Evolutionary conservation across 2,113 vertebrate species (phyloP).

Genomic region (Cricetomys ansorgei): DNA sequence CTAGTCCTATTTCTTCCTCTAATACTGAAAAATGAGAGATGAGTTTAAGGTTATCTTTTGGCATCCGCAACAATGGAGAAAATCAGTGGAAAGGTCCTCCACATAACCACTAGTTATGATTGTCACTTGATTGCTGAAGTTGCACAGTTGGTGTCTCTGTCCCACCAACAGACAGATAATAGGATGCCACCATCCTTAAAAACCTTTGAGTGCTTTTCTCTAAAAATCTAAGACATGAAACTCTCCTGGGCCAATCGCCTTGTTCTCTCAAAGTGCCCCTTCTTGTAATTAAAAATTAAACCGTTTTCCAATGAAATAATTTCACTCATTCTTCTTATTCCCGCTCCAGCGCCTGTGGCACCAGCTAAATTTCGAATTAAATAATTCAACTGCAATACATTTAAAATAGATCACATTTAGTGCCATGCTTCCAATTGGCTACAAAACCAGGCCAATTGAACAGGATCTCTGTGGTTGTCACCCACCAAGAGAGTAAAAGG

Average conservation of each 20-base stretch:
- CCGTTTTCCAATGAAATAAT: conserved; percentile 80
- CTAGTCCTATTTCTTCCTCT: not conserved
- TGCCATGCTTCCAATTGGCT: conserved; percentile 69
- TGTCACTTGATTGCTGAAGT: not conserved
- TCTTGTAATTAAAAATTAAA: conserved; percentile 83
- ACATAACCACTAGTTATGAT: not conserved
- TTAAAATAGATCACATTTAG: conserved; percentile 79
- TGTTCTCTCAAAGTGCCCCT: conserved; percentile 67
- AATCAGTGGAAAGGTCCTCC: not conserved
- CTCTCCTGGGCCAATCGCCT: conserved; percentile 58
- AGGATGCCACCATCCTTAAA: conserved; percentile 50
- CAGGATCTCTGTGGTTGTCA: conserved; percentile 36
- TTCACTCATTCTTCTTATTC: conserved; percentile 79
- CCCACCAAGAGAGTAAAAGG: not conserved
- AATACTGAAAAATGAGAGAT: not conserved
- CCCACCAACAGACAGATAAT: conserved; percentile 10
- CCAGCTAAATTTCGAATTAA: conserved; percentile 82
- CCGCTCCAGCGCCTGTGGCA: conserved; percentile 76
- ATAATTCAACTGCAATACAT: conserved; percentile 82
- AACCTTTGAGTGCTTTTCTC: not conserved
- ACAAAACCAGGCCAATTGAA: conserved; percentile 66
- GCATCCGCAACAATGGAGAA: not conserved
- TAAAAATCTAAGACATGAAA: conserved; percentile 11
- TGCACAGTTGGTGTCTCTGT: not conserved
- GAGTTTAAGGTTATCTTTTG: conserved; percentile 32